These are phyloP conservation scores for Pharmacophagus antenor DNA, from an alignment of 2,888 invertebrate genomes.

Conservation along the genomic window DNA sequence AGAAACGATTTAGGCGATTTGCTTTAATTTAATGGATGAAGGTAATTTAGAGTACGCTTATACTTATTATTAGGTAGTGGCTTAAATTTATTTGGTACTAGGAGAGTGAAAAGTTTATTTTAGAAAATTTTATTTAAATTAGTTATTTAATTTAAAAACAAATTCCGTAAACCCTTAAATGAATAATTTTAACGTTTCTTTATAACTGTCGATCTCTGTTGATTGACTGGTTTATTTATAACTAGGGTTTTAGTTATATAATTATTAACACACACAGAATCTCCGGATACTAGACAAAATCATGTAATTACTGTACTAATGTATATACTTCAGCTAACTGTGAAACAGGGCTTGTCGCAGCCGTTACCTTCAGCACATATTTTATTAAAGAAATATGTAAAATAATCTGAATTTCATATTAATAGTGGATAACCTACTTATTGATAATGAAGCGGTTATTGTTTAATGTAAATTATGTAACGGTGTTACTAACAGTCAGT, in stretches of 20 bases:
- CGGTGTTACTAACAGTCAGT: too few species aligned
- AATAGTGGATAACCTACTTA: conserved; percentile 16
- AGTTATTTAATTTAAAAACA: neutral
- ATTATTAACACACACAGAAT: too few species aligned
- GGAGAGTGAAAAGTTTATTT: conserved; percentile 1
- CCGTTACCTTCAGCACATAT: too few species aligned
- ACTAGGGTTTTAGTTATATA: too few species aligned
- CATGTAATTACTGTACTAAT: too few species aligned
- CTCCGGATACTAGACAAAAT: too few species aligned
- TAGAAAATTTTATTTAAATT: conserved; percentile 1
- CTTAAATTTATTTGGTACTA: neutral
- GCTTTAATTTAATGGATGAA: neutral
- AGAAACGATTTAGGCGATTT: neutral
- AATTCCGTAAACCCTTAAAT: neutral
- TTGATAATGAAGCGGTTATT: conserved; percentile 9
- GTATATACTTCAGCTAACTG: too few species aligned
- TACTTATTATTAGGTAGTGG: neutral
- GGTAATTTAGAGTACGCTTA: neutral
- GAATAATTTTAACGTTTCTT: neutral
- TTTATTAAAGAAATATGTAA: neutral
- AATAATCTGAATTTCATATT: conserved; percentile 1
- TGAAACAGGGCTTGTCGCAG: too few species aligned
- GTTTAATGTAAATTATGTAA: conserved; percentile 3
- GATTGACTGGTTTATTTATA: too few species aligned
- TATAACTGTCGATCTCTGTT: too few species aligned